phyloP scores from a whole-genome alignment of 2,888 invertebrate species.

The Sesamia inferens region DNA sequence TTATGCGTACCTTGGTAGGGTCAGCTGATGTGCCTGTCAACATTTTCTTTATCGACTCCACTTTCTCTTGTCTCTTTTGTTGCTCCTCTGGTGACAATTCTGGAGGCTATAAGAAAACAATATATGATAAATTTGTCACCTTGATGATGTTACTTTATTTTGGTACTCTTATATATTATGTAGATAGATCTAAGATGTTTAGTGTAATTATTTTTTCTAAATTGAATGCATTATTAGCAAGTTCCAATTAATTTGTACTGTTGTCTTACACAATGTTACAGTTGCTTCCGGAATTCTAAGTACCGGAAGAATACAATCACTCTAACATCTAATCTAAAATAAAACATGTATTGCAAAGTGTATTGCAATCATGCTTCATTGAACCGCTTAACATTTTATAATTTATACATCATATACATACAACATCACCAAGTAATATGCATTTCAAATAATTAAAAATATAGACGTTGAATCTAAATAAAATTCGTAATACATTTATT shows the following conservation, averaged over 20 bases:
- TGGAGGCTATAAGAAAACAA: conserved; percentile 90
- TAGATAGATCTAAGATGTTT: neutral
- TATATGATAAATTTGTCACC: neutral
- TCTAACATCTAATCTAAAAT: conserved; percentile 30
- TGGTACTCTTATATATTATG: too few relatives aligned
- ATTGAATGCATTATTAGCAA: neutral
- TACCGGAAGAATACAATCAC: conserved; percentile 36
- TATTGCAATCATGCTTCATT: conserved; percentile 22
- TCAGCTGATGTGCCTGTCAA: conserved; percentile 92
- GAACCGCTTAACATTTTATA: conserved; percentile 14
- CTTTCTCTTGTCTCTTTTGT: conserved; percentile 95
- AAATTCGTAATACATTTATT: neutral
- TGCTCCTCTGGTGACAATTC: conserved; percentile 96
- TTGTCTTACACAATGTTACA: conserved; percentile 18
- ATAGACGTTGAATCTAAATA: neutral
- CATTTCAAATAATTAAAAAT: neutral
- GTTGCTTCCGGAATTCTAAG: conserved; percentile 14
- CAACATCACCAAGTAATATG: neutral
- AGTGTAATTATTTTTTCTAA: neutral
- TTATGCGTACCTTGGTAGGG: conserved; percentile 81
- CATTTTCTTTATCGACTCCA: conserved; percentile 97
- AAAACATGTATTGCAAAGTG: conserved; percentile 30
- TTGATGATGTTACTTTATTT: neutral
- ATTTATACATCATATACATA: conserved; percentile 7
- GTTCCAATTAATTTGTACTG: conserved; percentile 8